Base-by-base conservation (phyloP, 2,797 vertebrate species). In the Notolepis coatsorum region DNA sequence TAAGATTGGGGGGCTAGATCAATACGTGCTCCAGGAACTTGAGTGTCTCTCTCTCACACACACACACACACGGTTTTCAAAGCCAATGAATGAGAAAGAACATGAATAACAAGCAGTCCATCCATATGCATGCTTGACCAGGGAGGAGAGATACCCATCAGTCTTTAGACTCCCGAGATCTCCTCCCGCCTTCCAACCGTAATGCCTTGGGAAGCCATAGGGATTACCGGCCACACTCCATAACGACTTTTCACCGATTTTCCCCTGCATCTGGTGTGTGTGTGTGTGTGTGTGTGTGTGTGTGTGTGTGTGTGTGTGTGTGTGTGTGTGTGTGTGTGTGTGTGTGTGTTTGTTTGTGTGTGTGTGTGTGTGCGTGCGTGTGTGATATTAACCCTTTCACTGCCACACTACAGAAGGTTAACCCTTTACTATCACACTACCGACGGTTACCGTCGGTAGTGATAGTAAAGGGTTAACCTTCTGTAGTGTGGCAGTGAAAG, bases 51-150 rank as follows among this genome's bases (percentile, higher is more conserved):
- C 71, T 24, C 38, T 10, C 39, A 17, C 42, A 24, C 42, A 24
- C 20, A 45, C 5, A 10, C 15, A 43, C 10, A 7, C 17, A 2
- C 10, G 2, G 24, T 30, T n/a, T 28, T 33, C 18, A 20, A 1
- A 65, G 15, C 30, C 66, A 81, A 80, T 77, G 69, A 78, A 76
- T 66, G 77, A 61, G 64, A 70, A 70, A 69, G 55, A 10, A 23
- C 38, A 60, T 51, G 67, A 73, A 80, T 82, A 62, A 70, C 63
- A 77, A 82, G 61, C 25, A 73, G 50, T 53, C 45, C 68, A 75
- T 79, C 49, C 59, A 81, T 75, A 79, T 80, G 68, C 61, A 81
- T 73, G 72, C 4, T 18, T 58, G 64, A 48, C 52, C 57, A 63
- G 27, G 61, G 47, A 69, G 57, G 54, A n/a, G 53, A 27, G 23